Evolutionary conservation across 2,797 vertebrate genomes (phyloP).

Genomic region (Ptychadena robeensis): DNA sequence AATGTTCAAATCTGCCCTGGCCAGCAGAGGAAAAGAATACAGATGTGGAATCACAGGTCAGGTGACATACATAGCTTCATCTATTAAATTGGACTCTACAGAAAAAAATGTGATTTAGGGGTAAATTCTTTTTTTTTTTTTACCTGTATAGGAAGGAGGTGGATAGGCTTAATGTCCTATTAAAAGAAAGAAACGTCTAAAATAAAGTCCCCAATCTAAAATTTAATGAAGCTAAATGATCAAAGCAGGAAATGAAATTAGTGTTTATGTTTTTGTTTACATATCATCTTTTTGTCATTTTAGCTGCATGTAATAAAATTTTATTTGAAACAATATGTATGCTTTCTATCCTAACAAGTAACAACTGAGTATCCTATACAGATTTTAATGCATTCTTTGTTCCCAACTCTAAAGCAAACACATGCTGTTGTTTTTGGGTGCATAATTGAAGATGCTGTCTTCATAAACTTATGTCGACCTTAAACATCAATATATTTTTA

Average conservation of each 20-base stretch:
- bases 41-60: too few relatives aligned
- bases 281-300: background rate
- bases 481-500: background rate
- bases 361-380: background rate
- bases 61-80: too few relatives aligned
- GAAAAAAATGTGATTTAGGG: too few relatives aligned
- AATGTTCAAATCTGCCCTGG: too few relatives aligned
- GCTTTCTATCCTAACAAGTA: background rate
- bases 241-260: background rate
- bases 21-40: too few relatives aligned
- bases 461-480: background rate
- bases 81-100: too few relatives aligned
- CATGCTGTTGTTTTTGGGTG: background rate
- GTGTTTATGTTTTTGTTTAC: background rate
- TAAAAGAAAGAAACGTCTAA: too few relatives aligned
- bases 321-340: background rate
- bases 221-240: background rate
- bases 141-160: too few relatives aligned
- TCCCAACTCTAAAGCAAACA: background rate
- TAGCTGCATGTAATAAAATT: background rate
- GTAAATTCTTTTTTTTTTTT: too few relatives aligned
- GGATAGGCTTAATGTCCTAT: too few relatives aligned
- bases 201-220: too few relatives aligned
- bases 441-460: background rate
- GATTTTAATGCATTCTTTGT: background rate